Evolutionary conservation across 2,888 invertebrate species (phyloP).

Genomic region (Disparrhopalites patrizii): DNA sequence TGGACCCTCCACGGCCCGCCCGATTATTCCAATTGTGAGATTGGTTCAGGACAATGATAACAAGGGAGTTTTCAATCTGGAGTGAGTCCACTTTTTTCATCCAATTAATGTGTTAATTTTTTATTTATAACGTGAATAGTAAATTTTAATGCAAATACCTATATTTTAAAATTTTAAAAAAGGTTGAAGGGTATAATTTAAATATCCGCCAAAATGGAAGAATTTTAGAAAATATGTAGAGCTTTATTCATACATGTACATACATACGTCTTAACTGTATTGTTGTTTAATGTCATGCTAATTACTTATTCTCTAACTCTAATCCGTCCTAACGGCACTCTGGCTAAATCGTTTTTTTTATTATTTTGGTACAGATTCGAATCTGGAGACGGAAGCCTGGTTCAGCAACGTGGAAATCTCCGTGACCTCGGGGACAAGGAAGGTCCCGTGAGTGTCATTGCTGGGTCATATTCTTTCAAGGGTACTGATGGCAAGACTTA

Average conservation of each 20-base stretch:
- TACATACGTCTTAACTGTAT: too few species aligned
- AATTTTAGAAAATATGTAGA: too few species aligned
- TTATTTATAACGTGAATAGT: too few species aligned
- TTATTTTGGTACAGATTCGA: background rate
- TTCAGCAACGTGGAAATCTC: slow-evolving; percentile 12
- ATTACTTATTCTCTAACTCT: too few species aligned
- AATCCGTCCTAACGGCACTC: too few species aligned
- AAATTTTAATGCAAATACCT: too few species aligned
- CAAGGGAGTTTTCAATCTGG: slow-evolving; percentile 33
- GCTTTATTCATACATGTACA: too few species aligned
- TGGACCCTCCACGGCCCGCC: background rate
- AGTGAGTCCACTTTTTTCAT: slow-evolving; percentile 26
- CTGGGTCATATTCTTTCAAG: slow-evolving; percentile 24
- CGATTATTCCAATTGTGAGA: slow-evolving; percentile 38
- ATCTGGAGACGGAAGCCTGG: slow-evolving; percentile 8
- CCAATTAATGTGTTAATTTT: background rate
- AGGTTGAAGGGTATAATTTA: too few species aligned
- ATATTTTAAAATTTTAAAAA: too few species aligned
- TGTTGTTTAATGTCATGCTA: too few species aligned
- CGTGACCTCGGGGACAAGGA: slow-evolving; percentile 13
- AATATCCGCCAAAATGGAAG: too few species aligned
- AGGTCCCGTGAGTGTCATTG: slow-evolving; percentile 19
- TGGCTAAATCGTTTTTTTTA: too few species aligned
- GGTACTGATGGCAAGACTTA: slow-evolving; percentile 27
- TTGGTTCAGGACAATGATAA: slow-evolving; percentile 31